Conservation (phyloP, 2,888 invertebrate species). For the Tachina fera region DNA sequence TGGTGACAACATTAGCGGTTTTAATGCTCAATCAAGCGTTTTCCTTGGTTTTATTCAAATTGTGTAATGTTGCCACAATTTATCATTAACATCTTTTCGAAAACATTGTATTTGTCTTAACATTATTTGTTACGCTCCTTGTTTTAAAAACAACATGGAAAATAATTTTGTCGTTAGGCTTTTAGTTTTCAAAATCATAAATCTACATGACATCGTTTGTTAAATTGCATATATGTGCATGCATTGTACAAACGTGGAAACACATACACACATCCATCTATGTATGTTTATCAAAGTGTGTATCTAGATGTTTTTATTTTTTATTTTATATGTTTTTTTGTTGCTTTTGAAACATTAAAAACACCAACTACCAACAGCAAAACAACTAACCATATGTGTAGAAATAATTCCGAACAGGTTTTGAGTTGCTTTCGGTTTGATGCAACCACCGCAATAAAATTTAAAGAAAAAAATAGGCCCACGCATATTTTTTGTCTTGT, state of each 20-base stretch:
- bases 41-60: constrained; percentile 22
- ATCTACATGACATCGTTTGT: constrained; percentile 69
- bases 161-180: constrained; percentile 33
- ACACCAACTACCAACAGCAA: constrained; percentile 23
- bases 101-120: constrained; percentile 42
- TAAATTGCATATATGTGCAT: constrained; percentile 61
- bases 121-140: constrained; percentile 51
- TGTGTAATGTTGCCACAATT: constrained; percentile 54
- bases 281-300: constrained; percentile 14
- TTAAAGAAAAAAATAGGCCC: constrained; percentile 53
- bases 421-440: constrained; percentile 61
- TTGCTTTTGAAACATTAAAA: constrained; percentile 47
- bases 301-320: constrained; percentile 41
- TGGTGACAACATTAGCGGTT: constrained; percentile 62
- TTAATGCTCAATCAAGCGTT: constrained; percentile 59
- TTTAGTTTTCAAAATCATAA: constrained; percentile 58
- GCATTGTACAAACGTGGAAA: neutral
- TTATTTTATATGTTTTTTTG: constrained; percentile 10
- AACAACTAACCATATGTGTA: constrained; percentile 62
- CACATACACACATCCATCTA: neutral
- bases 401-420: constrained; percentile 67
- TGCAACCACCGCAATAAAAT: constrained; percentile 60
- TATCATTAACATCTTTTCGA: constrained; percentile 49
- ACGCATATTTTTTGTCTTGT: constrained; percentile 48
- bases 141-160: constrained; percentile 44